phyloP scores from a whole-genome alignment of 2,888 invertebrate species.

The Nephrotoma guestfalica region DNA sequence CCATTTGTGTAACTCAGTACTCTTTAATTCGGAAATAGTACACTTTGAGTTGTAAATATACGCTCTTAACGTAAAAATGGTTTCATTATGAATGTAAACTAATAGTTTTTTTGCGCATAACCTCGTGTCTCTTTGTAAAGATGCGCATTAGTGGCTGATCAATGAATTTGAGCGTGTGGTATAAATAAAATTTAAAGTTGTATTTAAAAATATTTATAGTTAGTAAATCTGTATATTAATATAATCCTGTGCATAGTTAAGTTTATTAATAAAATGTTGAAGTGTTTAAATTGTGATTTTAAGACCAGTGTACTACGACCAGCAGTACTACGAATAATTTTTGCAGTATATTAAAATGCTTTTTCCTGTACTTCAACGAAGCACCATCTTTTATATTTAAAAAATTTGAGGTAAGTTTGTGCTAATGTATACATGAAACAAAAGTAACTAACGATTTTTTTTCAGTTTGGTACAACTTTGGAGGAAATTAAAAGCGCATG shows the following conservation, averaged over 20 bases:
- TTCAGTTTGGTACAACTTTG: too few species aligned
- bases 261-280: too few species aligned
- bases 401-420: too few species aligned
- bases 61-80: background rate
- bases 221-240: background rate
- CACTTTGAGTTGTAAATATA: background rate
- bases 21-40: background rate
- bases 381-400: too few species aligned
- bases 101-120: background rate
- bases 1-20: background rate
- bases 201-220: background rate
- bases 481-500: too few species aligned
- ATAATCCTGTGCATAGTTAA: background rate
- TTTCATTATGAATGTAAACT: background rate
- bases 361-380: too few species aligned
- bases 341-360: too few species aligned
- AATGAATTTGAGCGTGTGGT: background rate
- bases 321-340: too few species aligned
- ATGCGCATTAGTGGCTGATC: too few species aligned
- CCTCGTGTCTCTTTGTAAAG: background rate
- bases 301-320: too few species aligned
- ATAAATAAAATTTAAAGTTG: background rate
- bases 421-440: too few species aligned
- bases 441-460: too few species aligned
- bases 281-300: background rate